Percentiles rank a stretch among this genome's conserved stretches.
Conservation (phyloP, 1,140 invertebrate species). For the Drosophila teissieri region DNA sequence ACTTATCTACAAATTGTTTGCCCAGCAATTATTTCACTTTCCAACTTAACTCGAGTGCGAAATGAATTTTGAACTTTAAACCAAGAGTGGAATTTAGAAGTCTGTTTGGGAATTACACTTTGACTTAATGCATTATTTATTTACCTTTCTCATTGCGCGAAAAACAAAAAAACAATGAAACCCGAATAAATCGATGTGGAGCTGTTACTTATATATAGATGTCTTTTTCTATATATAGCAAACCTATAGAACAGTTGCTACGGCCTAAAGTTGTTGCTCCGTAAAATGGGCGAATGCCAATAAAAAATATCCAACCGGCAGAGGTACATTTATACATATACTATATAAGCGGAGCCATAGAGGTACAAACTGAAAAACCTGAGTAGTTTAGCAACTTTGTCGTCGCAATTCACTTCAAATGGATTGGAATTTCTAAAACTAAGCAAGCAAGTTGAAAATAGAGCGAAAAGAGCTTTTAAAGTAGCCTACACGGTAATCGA, state of each 20-base stretch:
- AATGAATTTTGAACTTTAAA: slow-evolving; percentile 33
- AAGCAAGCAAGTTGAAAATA: background rate
- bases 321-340: background rate
- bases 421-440: slow-evolving; percentile 1
- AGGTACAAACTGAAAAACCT: background rate
- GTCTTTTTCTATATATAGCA: slow-evolving; percentile 3
- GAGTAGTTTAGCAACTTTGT: slow-evolving; percentile 17
- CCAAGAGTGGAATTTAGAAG: slow-evolving; percentile 8
- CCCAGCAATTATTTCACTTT: slow-evolving; percentile 32
- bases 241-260: slow-evolving; percentile 2
- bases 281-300: slow-evolving; percentile 9
- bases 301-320: slow-evolving; percentile 7
- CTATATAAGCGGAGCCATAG: background rate
- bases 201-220: slow-evolving; percentile 1
- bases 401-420: slow-evolving; percentile 7
- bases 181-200: slow-evolving; percentile 11
- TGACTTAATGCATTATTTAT: slow-evolving; percentile 19
- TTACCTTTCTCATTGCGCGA: background rate
- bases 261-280: slow-evolving; percentile 1
- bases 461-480: background rate
- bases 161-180: background rate
- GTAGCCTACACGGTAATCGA: background rate
- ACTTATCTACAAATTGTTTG: slow-evolving; percentile 29
- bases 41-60: slow-evolving; percentile 18
- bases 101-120: slow-evolving; percentile 1